Percentiles rank a stretch among this genome's conserved stretches.
phyloP scores from a whole-genome alignment of 64 coral and sea anemone species.

The Actinia tenebrosa region DNA sequence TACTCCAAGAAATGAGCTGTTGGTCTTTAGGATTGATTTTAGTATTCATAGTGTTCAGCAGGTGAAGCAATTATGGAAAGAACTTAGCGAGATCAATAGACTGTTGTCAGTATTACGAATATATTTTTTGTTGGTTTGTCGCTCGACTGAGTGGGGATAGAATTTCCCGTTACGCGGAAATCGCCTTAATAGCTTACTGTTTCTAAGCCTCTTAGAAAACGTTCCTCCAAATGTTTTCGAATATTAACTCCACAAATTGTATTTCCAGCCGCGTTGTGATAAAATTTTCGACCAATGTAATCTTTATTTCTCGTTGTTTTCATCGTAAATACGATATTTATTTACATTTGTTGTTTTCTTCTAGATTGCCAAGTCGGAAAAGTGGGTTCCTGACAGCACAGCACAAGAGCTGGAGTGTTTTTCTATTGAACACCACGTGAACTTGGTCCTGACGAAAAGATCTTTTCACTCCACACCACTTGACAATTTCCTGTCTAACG shows the following conservation, averaged over 20 bases:
- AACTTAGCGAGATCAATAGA: neutral
- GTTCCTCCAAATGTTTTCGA: neutral
- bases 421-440: neutral
- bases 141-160: neutral
- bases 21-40: neutral
- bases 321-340: neutral
- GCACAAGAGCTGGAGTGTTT: neutral
- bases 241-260: slow-evolving; percentile 4
- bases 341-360: neutral
- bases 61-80: slow-evolving; percentile 4
- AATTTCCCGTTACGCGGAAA: slow-evolving; percentile 2
- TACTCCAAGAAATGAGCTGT: neutral
- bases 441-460: neutral
- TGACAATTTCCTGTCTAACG: slow-evolving; percentile 12
- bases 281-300: neutral
- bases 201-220: neutral
- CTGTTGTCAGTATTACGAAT: neutral
- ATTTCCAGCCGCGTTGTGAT: neutral
- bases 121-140: neutral
- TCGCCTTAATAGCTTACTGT: slow-evolving; percentile 8
- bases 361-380: neutral
- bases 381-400: neutral
- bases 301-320: neutral
- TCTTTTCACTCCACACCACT: slow-evolving; percentile 19
- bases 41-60: neutral